Percentiles rank a stretch among this genome's conserved stretches.
phyloP scores from a whole-genome alignment of 2,888 invertebrate species.

The Barypeithes pellucidus region DNA sequence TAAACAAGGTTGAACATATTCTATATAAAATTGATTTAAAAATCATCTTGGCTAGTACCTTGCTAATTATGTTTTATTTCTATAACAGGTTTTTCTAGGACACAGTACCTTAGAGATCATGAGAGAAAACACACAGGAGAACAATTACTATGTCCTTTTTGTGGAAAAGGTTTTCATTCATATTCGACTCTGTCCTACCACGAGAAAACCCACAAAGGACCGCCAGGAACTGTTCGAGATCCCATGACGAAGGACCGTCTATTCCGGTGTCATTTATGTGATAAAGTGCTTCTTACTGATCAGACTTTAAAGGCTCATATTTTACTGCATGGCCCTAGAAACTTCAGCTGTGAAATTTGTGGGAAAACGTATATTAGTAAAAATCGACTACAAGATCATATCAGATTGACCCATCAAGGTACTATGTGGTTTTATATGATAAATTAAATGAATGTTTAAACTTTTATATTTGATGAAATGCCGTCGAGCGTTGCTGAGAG shows the following conservation, averaged over 20 bases:
- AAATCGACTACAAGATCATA: slow-evolving; percentile 52
- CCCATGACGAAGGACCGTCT: slow-evolving; percentile 36
- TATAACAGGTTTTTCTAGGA: slow-evolving; percentile 51
- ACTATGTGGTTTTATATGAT: no score
- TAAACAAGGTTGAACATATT: no score
- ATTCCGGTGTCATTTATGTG: slow-evolving; percentile 52
- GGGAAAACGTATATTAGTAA: slow-evolving; percentile 54
- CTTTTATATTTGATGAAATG: no score
- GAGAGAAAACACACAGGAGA: slow-evolving; percentile 56
- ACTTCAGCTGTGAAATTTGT: slow-evolving; percentile 56
- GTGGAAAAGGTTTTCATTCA: slow-evolving; percentile 55
- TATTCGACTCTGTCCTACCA: slow-evolving; percentile 53
- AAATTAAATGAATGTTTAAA: no score
- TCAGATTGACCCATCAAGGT: slow-evolving; percentile 54
- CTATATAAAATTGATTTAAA: no score
- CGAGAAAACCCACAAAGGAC: slow-evolving; percentile 54
- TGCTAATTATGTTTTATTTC: neutral
- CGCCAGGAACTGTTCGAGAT: slow-evolving; percentile 37
- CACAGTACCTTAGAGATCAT: slow-evolving; percentile 53
- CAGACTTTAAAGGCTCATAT: slow-evolving; percentile 54
- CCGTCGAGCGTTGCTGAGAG: no score
- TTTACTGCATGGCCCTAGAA: slow-evolving; percentile 53
- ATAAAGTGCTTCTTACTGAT: slow-evolving; percentile 52
- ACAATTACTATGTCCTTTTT: slow-evolving; percentile 53
- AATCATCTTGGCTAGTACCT: no score